Conservation (phyloP, 2,888 invertebrate genomes). For the Camptogramma bilineatum region DNA sequence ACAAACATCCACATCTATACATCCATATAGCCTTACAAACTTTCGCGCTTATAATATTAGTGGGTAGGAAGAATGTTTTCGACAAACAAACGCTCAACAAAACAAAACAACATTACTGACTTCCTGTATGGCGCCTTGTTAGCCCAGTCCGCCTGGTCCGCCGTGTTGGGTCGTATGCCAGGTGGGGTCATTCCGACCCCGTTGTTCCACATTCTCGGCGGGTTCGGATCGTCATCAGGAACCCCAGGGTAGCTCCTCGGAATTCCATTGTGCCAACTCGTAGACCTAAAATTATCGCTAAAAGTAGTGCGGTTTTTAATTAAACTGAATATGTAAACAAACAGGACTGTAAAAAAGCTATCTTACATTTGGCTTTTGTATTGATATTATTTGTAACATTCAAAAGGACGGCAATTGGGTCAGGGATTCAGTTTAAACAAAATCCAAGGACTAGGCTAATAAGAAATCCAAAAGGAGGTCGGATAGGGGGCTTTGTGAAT, state of each 20-base stretch:
- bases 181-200: constrained; percentile 20
- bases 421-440: background rate
- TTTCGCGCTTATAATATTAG: no score
- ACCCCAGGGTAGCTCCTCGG: constrained; percentile 21
- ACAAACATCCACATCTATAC: no score
- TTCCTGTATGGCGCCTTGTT: constrained; percentile 29
- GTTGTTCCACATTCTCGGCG: constrained; percentile 24
- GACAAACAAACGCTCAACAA: background rate
- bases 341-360: background rate
- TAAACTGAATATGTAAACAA: constrained; percentile 13
- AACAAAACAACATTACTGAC: constrained; percentile 11
- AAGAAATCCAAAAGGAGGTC: background rate
- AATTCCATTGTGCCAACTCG: constrained; percentile 30
- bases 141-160: constrained; percentile 31
- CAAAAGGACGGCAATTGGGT: background rate
- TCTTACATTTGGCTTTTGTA: no score
- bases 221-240: constrained; percentile 27
- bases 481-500: background rate
- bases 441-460: background rate
- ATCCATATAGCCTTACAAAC: no score
- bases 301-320: constrained; percentile 11
- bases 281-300: constrained; percentile 27
- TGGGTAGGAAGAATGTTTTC: background rate
- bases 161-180: constrained; percentile 18
- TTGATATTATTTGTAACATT: no score